Base-by-base conservation (phyloP, 2,797 vertebrate genomes). In the Gallirallus australis region DNA sequence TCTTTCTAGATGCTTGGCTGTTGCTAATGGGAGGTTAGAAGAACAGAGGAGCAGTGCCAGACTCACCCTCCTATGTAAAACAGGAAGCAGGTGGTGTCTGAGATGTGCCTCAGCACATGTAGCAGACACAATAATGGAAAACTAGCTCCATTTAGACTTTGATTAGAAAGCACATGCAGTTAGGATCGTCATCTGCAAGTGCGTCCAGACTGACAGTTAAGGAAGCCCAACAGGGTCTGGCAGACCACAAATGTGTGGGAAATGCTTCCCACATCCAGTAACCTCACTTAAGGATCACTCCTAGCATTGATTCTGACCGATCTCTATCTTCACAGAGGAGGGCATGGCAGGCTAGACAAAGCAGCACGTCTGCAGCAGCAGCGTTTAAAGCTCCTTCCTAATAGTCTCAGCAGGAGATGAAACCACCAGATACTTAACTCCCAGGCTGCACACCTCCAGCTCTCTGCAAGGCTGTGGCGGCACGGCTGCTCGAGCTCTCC, bases 361-460 rank as follows among this genome's bases (percentile, higher is more conserved):
- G 48, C 53, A 47, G 30, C 1, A 3, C 5, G 61, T 21, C 81
- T 66, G 59, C 39, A 64, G 91, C 75, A 69, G 45, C 11, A 89
- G 42, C 21, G 15, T 19, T 40, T 31, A 61, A 33, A 81, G 16
- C 40, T 68, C 82, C 50, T 48, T 33, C 35, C 50, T 40, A 13
- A 35, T 27, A n/a, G 28, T 18, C 52, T 64, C 60, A 63, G 12
- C 4, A 25, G 76, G 21, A 72, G 61, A 56, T n/a, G 53, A 37
- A 84, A 39, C 15, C 39, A 76, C 20, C 33, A 79, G 76, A 7
- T 52, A 15, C 13, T 66, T 40, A 28, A 33, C 25, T 15, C 21
- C 15, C 0, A 3, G 0, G 1, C 15, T 7, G 0, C 31, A 59
- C 61, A 30, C 17, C 54, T 83, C n/a, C 80, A 79, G 53, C 68